phyloP scores from a whole-genome alignment of 2,797 vertebrate species.

The Xenentodon cancila region DNA sequence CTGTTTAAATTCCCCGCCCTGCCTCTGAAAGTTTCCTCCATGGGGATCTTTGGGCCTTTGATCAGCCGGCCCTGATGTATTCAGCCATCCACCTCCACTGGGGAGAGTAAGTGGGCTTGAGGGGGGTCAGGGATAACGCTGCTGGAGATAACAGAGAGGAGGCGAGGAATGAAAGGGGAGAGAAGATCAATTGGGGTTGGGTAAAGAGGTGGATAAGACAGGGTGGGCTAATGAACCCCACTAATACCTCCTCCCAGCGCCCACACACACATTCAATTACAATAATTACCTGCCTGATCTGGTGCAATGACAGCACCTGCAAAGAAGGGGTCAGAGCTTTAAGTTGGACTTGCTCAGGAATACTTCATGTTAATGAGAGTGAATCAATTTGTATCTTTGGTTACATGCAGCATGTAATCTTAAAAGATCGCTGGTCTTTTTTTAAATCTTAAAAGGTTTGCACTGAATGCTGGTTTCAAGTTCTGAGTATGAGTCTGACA shows the following conservation, averaged over 20 bases:
- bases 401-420: slow-evolving; percentile 64
- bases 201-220: slow-evolving; percentile 59
- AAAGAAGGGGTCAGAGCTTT: slow-evolving; percentile 51
- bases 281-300: slow-evolving; percentile 75
- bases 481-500: too few relatives aligned
- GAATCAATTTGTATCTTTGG: slow-evolving; percentile 60
- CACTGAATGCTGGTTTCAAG: too few relatives aligned
- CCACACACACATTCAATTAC: slow-evolving; percentile 45
- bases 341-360: slow-evolving; percentile 62
- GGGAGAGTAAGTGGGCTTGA: slow-evolving; percentile 37
- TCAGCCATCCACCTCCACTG: slow-evolving; percentile 47
- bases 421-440: slow-evolving; percentile 48
- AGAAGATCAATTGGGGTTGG: slow-evolving; percentile 64
- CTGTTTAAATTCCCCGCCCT: slow-evolving; percentile 66
- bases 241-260: slow-evolving; percentile 33
- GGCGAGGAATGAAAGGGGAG: slow-evolving; percentile 58
- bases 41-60: slow-evolving; percentile 63
- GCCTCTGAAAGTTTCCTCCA: slow-evolving; percentile 64
- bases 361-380: slow-evolving; percentile 63
- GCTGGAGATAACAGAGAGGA: slow-evolving; percentile 65
- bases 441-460: too few relatives aligned
- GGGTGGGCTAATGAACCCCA: slow-evolving; percentile 66
- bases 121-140: slow-evolving; percentile 56
- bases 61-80: slow-evolving; percentile 58
- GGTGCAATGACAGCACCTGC: slow-evolving; percentile 65